Conservation (phyloP, 1,140 invertebrate genomes). For the Drosophila paulistorum region DNA sequence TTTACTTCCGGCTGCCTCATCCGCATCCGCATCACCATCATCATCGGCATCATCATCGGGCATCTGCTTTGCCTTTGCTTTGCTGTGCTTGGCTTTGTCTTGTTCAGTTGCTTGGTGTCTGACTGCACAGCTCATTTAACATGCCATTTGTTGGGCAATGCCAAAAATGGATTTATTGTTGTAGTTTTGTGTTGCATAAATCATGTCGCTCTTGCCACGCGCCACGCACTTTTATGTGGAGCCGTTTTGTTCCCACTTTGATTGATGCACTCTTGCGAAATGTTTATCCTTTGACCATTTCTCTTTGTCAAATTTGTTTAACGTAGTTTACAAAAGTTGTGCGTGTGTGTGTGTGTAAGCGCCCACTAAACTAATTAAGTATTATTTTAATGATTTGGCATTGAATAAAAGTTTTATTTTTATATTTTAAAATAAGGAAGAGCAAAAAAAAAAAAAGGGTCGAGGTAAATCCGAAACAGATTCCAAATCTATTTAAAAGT, state of each 20-base stretch:
- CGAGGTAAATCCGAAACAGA: constrained; percentile 52
- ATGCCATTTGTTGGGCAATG: constrained; percentile 55
- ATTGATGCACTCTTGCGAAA: constrained; percentile 12
- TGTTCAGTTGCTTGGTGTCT: constrained; percentile 3
- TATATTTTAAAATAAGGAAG: not conserved
- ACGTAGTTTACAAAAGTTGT: not conserved
- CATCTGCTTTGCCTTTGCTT: constrained; percentile 20
- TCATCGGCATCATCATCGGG: constrained; percentile 7
- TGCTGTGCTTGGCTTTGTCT: not conserved
- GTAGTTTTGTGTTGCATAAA: constrained; percentile 61
- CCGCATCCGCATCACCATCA: constrained; percentile 2
- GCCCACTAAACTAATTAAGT: not conserved
- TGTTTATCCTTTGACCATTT: constrained; percentile 20
- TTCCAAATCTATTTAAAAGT: constrained; percentile 65
- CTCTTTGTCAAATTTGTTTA: constrained; percentile 19
- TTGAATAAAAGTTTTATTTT: constrained; percentile 16
- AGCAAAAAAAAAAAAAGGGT: not conserved
- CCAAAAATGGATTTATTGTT: constrained; percentile 58
- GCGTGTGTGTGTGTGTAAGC: not conserved
- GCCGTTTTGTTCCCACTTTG: not conserved
- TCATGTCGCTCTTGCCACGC: constrained; percentile 45
- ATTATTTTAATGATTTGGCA: not conserved
- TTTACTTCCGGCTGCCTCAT: constrained; percentile 41
- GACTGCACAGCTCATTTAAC: constrained; percentile 55
- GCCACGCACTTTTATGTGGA: constrained; percentile 41